Evolutionary conservation across 2,797 vertebrate genomes (phyloP).

Genomic region (Dryobates pubescens): DNA sequence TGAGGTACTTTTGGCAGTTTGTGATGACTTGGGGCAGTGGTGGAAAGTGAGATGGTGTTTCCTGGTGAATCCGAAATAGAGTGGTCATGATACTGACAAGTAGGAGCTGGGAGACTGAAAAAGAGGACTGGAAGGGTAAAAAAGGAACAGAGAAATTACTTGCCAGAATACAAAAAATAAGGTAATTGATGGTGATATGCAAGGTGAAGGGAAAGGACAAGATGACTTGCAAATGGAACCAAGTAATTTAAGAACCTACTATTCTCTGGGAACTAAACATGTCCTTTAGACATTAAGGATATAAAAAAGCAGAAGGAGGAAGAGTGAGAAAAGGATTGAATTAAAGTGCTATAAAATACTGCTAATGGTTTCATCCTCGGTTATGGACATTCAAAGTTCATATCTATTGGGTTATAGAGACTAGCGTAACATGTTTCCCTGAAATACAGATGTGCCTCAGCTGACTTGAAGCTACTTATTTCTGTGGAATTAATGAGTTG

Average conservation of each 20-base stretch:
- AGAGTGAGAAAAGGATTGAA: neutral
- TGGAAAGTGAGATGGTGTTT: neutral
- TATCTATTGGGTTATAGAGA: neutral
- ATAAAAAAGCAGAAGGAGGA: neutral
- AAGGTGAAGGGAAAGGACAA: neutral
- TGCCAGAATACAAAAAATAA: neutral
- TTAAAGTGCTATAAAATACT: neutral
- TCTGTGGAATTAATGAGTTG: neutral
- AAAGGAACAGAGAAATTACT: neutral
- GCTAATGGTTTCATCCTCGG: neutral
- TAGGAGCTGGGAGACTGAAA: neutral
- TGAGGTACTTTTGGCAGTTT: neutral
- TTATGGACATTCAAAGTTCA: neutral
- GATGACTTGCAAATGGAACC: neutral
- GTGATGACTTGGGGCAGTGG: neutral
- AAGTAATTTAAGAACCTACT: neutral
- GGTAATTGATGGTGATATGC: neutral
- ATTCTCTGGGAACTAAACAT: neutral
- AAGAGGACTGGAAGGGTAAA: neutral
- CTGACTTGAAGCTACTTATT: neutral
- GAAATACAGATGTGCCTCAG: neutral
- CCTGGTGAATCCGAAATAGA: neutral
- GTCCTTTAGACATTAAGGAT: neutral
- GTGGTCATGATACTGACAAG: neutral
- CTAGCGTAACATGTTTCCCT: neutral